phyloP scores from a whole-genome alignment of 2,113 vertebrate species.

The Coryphaenoides rupestris region DNA sequence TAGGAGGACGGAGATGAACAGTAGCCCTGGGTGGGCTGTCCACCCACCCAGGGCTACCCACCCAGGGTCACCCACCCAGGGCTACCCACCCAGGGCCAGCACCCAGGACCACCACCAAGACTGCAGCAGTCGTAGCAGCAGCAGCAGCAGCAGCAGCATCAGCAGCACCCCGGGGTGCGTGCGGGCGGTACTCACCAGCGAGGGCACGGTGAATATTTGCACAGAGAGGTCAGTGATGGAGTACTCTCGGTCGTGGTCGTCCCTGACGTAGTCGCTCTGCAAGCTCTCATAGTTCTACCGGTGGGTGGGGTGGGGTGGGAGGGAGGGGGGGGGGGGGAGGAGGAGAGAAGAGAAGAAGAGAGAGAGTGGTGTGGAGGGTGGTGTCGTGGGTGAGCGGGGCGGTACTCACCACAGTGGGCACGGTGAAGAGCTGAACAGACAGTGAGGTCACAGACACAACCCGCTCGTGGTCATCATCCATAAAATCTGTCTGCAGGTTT shows the following conservation, averaged over 20 bases:
- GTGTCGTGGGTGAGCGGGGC: constrained; percentile 65
- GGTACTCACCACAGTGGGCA: constrained; percentile 96
- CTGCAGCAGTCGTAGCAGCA: too few relatives aligned
- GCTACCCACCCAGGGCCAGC: too few relatives aligned
- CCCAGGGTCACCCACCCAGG: too few relatives aligned
- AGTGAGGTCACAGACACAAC: constrained; percentile 97
- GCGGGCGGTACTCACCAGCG: constrained; percentile 91
- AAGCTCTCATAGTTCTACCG: constrained; percentile 93
- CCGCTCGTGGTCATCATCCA: constrained; percentile 98
- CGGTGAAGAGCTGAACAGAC: constrained; percentile 98
- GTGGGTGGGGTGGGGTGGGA: constrained; percentile 78
- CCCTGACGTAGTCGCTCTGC: constrained; percentile 96
- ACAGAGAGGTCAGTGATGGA: constrained; percentile 96
- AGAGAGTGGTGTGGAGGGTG: constrained; percentile 35
- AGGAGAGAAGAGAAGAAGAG: constrained; percentile 73
- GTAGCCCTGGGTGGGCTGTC: too few relatives aligned
- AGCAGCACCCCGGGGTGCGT: too few relatives aligned
- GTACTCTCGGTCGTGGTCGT: constrained; percentile 96
- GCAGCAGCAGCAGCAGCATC: too few relatives aligned
- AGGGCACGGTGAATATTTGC: constrained; percentile 97
- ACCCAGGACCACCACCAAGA: too few relatives aligned
- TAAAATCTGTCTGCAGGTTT: constrained; percentile 98
- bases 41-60: too few relatives aligned
- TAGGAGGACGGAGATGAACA: too few relatives aligned
- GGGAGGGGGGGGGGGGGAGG: constrained; percentile 59